Conservation (phyloP, 1,140 invertebrate species). For the Drosophila rhopaloa region DNA sequence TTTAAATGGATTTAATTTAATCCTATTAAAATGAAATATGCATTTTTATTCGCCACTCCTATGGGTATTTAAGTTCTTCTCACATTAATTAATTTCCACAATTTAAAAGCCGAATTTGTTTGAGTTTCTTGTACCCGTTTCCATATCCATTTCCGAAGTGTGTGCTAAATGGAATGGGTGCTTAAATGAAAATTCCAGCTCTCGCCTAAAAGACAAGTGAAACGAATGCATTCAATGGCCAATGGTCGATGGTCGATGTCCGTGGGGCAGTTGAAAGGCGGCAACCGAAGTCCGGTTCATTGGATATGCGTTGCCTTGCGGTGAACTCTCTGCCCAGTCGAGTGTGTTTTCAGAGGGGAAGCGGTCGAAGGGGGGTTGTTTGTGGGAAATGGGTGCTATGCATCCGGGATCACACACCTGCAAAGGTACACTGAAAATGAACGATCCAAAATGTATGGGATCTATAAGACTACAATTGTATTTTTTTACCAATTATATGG, state of each 20-base stretch:
- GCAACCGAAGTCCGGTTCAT: slow-evolving; percentile 43
- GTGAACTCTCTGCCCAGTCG: slow-evolving; percentile 19
- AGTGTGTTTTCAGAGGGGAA: background rate
- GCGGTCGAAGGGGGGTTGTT: background rate
- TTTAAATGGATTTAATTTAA: no score
- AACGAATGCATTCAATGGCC: slow-evolving; percentile 27
- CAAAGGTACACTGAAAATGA: background rate
- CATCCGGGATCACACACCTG: slow-evolving; percentile 10
- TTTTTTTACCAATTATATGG: no score
- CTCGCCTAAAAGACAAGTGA: slow-evolving; percentile 1
- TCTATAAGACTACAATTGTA: no score
- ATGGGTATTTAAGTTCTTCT: no score
- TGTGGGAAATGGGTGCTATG: background rate
- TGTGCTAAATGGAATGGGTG: background rate
- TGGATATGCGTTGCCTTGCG: slow-evolving; percentile 54
- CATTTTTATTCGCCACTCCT: no score
- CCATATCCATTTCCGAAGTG: slow-evolving; percentile 3
- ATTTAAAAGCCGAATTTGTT: no score
- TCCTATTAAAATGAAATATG: no score
- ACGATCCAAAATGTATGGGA: no score
- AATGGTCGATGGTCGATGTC: slow-evolving; percentile 23
- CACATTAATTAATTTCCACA: no score
- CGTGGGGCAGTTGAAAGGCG: slow-evolving; percentile 27
- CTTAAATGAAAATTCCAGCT: slow-evolving; percentile 11
- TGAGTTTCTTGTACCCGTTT: background rate